Percentiles rank a stretch among this genome's conserved stretches.
These are phyloP conservation scores for Euleptes europaea DNA, from an alignment of 2,113 vertebrate genomes.

Conservation along the genomic window DNA sequence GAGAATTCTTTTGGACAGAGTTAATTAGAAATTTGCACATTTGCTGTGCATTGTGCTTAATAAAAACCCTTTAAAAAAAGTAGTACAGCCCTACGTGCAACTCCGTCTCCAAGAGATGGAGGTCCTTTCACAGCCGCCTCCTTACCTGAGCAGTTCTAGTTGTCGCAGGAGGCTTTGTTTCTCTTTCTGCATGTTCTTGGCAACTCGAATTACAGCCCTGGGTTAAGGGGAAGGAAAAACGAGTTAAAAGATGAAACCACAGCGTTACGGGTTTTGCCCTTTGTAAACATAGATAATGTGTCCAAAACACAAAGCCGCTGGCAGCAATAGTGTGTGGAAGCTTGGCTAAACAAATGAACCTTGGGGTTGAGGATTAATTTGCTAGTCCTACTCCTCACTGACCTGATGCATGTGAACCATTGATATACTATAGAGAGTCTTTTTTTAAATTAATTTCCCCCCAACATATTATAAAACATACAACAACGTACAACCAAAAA, in stretches of 20 bases:
- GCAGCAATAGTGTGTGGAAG: background rate
- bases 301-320: background rate
- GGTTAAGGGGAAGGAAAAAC: background rate
- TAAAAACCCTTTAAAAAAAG: too few relatives aligned
- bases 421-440: too few relatives aligned
- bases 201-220: conserved; percentile 88
- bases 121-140: background rate
- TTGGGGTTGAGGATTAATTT: background rate
- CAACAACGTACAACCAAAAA: too few relatives aligned
- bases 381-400: background rate
- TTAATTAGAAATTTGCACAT: too few relatives aligned
- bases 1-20: too few relatives aligned
- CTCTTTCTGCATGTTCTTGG: conserved; percentile 96
- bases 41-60: too few relatives aligned
- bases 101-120: too few relatives aligned
- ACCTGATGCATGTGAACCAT: background rate
- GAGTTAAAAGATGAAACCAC: background rate
- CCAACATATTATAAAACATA: too few relatives aligned
- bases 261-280: background rate
- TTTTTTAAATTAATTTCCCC: too few relatives aligned
- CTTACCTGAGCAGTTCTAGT: conserved; percentile 90
- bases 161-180: conserved; percentile 91
- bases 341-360: background rate
- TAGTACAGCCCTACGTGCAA: background rate
- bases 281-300: background rate